Evolutionary conservation across 30 jellyfish, hydroid and myxozoan genomes (phyloP).

Genomic region (Aurelia sp.): DNA sequence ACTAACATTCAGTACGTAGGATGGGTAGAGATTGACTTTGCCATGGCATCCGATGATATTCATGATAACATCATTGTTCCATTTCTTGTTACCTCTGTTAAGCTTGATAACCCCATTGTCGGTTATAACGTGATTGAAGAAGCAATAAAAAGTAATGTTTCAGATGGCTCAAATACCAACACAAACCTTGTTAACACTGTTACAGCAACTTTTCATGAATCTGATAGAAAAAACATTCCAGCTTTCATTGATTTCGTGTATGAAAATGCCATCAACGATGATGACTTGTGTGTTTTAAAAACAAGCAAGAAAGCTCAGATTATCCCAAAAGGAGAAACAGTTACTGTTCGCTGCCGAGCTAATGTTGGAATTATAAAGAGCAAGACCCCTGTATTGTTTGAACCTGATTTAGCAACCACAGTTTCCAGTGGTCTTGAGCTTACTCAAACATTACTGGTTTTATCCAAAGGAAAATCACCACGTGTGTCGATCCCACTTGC

Average conservation of each 20-base stretch:
- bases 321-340: conserved; percentile 14
- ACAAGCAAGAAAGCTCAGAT: conserved; percentile 22
- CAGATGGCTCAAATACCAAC: neutral
- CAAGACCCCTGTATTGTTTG: conserved; percentile 4
- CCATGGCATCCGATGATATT: too few species aligned
- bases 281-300: conserved; percentile 27
- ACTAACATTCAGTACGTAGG: conserved; percentile 31
- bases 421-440: conserved; percentile 10
- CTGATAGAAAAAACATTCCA: conserved; percentile 1
- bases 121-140: neutral
- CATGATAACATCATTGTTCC: too few species aligned
- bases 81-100: too few species aligned
- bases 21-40: too few species aligned
- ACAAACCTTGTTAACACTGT: neutral
- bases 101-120: neutral
- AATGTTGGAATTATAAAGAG: conserved; percentile 1
- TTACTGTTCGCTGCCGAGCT: conserved; percentile 5
- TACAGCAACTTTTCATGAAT: conserved; percentile 10
- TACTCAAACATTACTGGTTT: conserved; percentile 1
- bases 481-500: neutral
- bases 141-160: too few species aligned
- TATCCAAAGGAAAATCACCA: conserved; percentile 10
- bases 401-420: neutral
- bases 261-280: conserved; percentile 29
- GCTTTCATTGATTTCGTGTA: conserved; percentile 31